Percentiles rank a stretch among this genome's conserved stretches.
Conservation (phyloP, 2,888 invertebrate species). For the Perizoma affinitatum region DNA sequence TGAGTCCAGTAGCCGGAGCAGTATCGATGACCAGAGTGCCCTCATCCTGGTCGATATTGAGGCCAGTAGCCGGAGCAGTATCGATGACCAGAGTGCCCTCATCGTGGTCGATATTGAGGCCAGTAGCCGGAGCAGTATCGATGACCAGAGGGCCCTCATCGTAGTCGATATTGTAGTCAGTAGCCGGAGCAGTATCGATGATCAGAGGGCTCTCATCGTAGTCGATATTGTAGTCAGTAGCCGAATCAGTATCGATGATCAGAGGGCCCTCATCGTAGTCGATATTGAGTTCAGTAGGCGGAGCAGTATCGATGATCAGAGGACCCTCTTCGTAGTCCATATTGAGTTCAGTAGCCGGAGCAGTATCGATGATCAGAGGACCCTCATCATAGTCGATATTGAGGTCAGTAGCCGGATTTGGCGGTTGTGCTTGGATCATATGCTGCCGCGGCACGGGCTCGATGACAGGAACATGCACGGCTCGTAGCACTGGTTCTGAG, state of each 20-base stretch:
- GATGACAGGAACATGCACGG: constrained; percentile 29
- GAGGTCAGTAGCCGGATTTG: neutral
- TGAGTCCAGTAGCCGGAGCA: too few species aligned
- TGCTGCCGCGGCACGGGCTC: constrained; percentile 6
- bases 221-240: too few species aligned
- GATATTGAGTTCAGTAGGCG: too few species aligned
- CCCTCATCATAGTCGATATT: constrained; percentile 9
- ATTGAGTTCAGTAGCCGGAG: too few species aligned
- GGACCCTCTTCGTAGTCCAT: constrained; percentile 37
- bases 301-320: constrained; percentile 8
- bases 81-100: too few species aligned
- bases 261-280: constrained; percentile 36
- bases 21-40: constrained; percentile 22
- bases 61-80: too few species aligned
- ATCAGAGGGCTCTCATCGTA: constrained; percentile 32
- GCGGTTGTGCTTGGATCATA: neutral
- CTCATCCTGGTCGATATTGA: constrained; percentile 36
- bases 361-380: too few species aligned
- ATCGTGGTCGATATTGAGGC: constrained; percentile 11
- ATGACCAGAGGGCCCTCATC: constrained; percentile 31
- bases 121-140: neutral
- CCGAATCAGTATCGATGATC: constrained; percentile 9
- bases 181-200: constrained; percentile 13
- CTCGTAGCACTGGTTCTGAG: constrained; percentile 30
- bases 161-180: constrained; percentile 34